Percentiles rank a stretch among this genome's conserved stretches.
These are phyloP conservation scores for Eupeodes luniger DNA, from an alignment of 2,888 invertebrate species.

Conservation along the genomic window DNA sequence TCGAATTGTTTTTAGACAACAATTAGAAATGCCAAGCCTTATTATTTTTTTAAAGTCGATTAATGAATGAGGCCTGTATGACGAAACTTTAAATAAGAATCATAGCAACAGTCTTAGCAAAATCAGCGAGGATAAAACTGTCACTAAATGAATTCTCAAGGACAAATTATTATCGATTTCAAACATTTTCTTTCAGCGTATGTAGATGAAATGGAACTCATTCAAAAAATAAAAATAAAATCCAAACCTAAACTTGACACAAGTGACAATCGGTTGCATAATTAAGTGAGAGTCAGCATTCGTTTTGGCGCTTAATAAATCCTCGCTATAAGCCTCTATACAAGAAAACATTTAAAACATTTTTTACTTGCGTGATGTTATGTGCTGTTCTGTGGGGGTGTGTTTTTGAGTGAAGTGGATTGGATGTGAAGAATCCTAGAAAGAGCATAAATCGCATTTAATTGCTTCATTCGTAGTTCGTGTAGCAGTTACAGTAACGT, in stretches of 20 bases:
- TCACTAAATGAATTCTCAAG: too few species aligned
- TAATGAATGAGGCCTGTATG: too few species aligned
- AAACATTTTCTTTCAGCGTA: conserved; percentile 23
- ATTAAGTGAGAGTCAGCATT: conserved; percentile 74
- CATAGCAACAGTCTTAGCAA: too few species aligned
- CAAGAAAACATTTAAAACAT: conserved; percentile 13
- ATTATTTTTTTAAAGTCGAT: too few species aligned
- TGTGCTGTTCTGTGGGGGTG: too few species aligned
- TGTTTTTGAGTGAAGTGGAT: background rate
- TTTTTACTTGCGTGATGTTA: conserved; percentile 15
- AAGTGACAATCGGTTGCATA: conserved; percentile 74
- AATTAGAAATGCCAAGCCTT: too few species aligned
- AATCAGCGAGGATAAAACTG: too few species aligned
- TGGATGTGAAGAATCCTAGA: conserved; percentile 3
- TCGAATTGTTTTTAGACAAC: too few species aligned
- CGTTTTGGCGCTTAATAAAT: conserved; percentile 71
- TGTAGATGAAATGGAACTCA: too few species aligned
- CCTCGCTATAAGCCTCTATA: conserved; percentile 15
- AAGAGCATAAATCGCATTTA: conserved; percentile 69
- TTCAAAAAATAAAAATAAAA: background rate
- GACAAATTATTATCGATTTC: too few species aligned
- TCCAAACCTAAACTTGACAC: conserved; percentile 51
- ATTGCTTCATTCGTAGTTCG: conserved; percentile 48
- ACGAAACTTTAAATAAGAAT: too few species aligned
- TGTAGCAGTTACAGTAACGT: too few species aligned